Conservation (phyloP, 2,888 invertebrate species). For the Pheosia gnoma region DNA sequence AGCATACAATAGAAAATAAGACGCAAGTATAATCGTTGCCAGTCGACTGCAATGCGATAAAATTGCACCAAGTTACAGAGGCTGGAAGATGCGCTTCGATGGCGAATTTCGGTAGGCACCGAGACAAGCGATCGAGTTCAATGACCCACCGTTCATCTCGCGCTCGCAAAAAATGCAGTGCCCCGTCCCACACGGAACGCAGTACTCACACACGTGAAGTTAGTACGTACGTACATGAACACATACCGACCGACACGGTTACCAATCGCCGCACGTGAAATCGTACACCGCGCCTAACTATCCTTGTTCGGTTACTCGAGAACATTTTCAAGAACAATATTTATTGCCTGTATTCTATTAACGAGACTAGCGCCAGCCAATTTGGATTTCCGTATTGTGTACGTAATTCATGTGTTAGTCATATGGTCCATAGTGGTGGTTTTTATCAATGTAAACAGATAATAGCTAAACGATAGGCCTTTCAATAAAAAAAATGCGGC, state of each 20-base stretch:
- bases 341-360: constrained; percentile 54
- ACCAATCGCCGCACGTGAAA: constrained; percentile 71
- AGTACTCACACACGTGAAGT: constrained; percentile 67
- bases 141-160: constrained; percentile 76
- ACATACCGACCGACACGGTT: constrained; percentile 59
- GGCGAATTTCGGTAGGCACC: constrained; percentile 73
- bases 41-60: constrained; percentile 23
- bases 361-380: constrained; percentile 18
- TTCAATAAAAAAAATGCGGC: neutral
- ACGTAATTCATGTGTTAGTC: too few species aligned
- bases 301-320: constrained; percentile 60
- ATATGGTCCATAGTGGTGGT: neutral
- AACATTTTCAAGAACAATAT: constrained; percentile 62
- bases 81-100: constrained; percentile 70
- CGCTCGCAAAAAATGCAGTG: constrained; percentile 81
- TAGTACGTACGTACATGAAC: constrained; percentile 54
- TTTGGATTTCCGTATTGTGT: neutral
- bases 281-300: constrained; percentile 62
- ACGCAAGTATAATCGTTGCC: constrained; percentile 4
- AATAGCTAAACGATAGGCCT: too few species aligned
- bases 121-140: constrained; percentile 73
- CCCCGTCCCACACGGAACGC: constrained; percentile 79
- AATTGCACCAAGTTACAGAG: constrained; percentile 32
- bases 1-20: too few species aligned
- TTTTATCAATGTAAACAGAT: too few species aligned